Base-by-base conservation (phyloP, 2,797 vertebrate species). In the Zonotrichia albicollis region DNA sequence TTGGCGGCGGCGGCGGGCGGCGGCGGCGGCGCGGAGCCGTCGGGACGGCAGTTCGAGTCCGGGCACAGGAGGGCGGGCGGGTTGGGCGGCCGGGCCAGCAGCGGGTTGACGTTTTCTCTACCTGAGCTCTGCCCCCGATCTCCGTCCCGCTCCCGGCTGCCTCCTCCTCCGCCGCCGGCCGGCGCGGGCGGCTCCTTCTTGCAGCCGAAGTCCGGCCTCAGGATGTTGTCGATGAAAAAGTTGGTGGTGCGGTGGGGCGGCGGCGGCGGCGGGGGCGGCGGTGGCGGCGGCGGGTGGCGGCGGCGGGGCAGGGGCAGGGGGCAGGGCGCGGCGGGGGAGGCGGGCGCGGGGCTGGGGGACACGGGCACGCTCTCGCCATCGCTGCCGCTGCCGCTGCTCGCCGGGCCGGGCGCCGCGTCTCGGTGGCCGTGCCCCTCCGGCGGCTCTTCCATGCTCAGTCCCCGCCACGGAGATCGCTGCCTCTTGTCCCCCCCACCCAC, bases 121-220 rank as follows among this genome's bases (percentile, higher is more conserved):
- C 98, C 98, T 96, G 98, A 96, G 67, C 98, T 98, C 96, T 98
- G 98, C 97, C 98, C 98, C 86, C 98, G 97, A 20, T 98, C 98
- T 70, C 67, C 67, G 67, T 70, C 67, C 34, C 67, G 67, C 36
- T 70, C 67, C 27, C 97, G 97, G 91, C 97, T 94, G 91, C 95
- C 62, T 94, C 97, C 91, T 90, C 96, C 73, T 40, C 67, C 66
- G 77, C 95, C 20, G 92, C 96, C 34, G 92, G 96, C 96, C 50
- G 85, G 90, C 71, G 95, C 95, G 54, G 96, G 96, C 81, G 95
- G 96, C 97, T 99, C 98, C 96, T 98, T 99, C 90, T 98, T 98
- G 98, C 98, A 99, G 97, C 99, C 99, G 97, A 99, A 99, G 98
- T 99, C 99, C 94, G 99, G 99, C 95, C 99, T 98, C 64, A 99